Conservation (phyloP, 2,113 vertebrate species). For the Macroglossus sobrinus region DNA sequence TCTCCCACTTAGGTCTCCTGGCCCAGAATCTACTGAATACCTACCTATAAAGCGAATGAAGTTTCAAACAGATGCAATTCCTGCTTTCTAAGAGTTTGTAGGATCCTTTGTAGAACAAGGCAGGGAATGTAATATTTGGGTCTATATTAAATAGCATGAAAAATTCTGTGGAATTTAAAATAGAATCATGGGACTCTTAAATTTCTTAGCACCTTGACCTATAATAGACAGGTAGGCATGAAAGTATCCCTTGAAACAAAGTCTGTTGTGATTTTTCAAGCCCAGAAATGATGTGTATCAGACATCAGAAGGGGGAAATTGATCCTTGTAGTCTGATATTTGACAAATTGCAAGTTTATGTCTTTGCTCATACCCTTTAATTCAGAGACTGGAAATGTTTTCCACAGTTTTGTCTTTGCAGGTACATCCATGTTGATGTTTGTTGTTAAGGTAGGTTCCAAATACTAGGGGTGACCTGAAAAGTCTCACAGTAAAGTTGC, state of each 20-base stretch:
- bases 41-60: constrained; percentile 44
- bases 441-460: not conserved
- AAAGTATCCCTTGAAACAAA: constrained; percentile 64
- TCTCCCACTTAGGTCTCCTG: not conserved
- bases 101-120: not conserved
- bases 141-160: not conserved
- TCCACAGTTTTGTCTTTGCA: not conserved
- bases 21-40: not conserved
- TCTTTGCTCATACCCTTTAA: constrained; percentile 21
- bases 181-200: not conserved
- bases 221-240: constrained; percentile 24
- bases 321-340: constrained; percentile 31
- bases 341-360: constrained; percentile 48
- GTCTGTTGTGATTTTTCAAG: constrained; percentile 55
- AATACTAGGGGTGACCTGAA: not conserved
- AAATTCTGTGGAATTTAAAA: not conserved
- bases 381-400: not conserved
- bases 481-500: not conserved
- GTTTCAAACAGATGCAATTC: not conserved
- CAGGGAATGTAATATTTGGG: not conserved
- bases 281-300: constrained; percentile 7
- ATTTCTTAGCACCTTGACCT: not conserved
- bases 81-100: not conserved
- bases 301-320: constrained; percentile 43
- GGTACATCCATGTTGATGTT: not conserved